Evolutionary conservation across 2,888 invertebrate species (phyloP).

Genomic region (Drosophila anomalata): DNA sequence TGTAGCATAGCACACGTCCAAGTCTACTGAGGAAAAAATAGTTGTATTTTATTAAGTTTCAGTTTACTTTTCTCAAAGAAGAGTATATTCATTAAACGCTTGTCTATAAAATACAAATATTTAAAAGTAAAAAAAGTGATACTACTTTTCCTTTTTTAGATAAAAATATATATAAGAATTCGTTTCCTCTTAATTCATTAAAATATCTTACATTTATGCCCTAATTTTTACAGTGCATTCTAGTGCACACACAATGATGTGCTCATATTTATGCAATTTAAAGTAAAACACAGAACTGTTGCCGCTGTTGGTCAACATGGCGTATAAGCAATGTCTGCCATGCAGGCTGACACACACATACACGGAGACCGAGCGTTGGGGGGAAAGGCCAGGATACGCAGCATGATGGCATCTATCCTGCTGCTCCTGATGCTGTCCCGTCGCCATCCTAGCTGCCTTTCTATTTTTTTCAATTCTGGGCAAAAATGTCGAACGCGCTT

Average conservation of each 20-base stretch:
- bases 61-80: neutral
- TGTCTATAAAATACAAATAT: neutral
- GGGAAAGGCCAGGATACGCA: slow-evolving; percentile 16
- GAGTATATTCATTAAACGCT: too few relatives aligned
- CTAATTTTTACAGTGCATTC: slow-evolving; percentile 1
- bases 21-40: slow-evolving; percentile 3
- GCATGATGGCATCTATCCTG: slow-evolving; percentile 42
- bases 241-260: slow-evolving; percentile 41
- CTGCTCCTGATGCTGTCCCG: slow-evolving; percentile 11
- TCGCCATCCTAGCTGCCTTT: slow-evolving; percentile 39
- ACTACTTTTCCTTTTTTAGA: too few relatives aligned
- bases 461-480: slow-evolving; percentile 68
- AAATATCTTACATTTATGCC: neutral
- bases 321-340: slow-evolving; percentile 70
- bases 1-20: slow-evolving; percentile 42
- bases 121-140: neutral
- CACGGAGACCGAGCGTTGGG: neutral
- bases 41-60: neutral
- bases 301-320: slow-evolving; percentile 69
- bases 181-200: neutral
- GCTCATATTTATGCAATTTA: slow-evolving; percentile 75
- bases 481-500: slow-evolving; percentile 77
- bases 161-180: too few relatives aligned
- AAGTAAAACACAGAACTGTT: slow-evolving; percentile 74
- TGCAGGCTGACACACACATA: slow-evolving; percentile 37